Base-by-base conservation (phyloP, 1,140 invertebrate genomes). In the Drosophila sp. region DNA sequence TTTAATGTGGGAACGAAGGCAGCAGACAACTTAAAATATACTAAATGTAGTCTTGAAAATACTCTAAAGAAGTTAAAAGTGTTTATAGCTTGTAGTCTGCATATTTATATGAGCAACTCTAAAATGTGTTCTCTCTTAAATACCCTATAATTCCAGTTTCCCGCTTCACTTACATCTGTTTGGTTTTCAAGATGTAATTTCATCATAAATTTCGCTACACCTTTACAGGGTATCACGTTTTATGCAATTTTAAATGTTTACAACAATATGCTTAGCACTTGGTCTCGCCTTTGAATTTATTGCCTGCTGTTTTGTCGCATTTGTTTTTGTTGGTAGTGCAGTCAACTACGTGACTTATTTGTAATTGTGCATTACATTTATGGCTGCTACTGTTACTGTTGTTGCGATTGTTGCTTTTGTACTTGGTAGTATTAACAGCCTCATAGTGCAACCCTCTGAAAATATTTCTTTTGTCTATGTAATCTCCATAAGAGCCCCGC, bases 281-380 rank as follows among this genome's bases (percentile, higher is more conserved):
- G 41, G 36, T 54, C 48, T 46, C 25, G 43, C 34, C 13, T 16
- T 25, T 40, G 18, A 13, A 65, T 63, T 66, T 41, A 58, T 62
- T 46, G 75, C 43, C 54, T 45, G 57, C 61, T 77, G 56, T 40
- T 73, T 62, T 64, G 25, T 50, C 25, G 46, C 63, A 41, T 41
- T 41, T 63, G 46, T 66, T 45, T 41, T 41, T 63, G 21, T 53
- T 63, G 29, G 29, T 46, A 61, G 48, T 75, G 50, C 57, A 34
- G 40, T 43, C 58, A 65, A 65, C 29, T 82, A 87, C 82, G 83
- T 87, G 82, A 87, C 82, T 61, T 67, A 65, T 89, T 83, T 87
- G 64, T 73, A 82, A 82, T 87, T 87, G 66, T 66, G 40, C 64
- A 56, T 40, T 41, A 51, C 14, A 29, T 2, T 53, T 64, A 27